phyloP scores from a whole-genome alignment of 2,797 vertebrate genomes.

The Astyanax mexicanus region DNA sequence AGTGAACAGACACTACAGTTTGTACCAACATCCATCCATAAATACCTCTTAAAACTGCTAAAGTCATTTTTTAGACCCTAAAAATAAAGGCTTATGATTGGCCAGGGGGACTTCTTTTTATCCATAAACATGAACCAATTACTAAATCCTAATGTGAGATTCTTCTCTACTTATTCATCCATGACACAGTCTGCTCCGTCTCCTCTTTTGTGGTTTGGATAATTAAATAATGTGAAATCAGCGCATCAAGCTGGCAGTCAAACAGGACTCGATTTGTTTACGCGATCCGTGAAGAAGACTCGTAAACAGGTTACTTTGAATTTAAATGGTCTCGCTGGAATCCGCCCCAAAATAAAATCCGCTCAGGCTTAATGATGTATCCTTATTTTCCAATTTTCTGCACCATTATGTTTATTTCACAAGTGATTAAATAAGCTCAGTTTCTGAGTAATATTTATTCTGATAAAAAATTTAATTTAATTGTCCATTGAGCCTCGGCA shows the following conservation, averaged over 20 bases:
- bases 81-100: background rate
- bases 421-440: conserved; percentile 49
- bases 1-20: background rate
- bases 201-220: conserved; percentile 41
- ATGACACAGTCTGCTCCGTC: conserved; percentile 23
- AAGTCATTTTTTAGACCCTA: background rate
- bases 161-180: conserved; percentile 22
- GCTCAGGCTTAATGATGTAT: conserved; percentile 38
- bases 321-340: conserved; percentile 40
- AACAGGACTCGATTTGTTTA: conserved; percentile 50
- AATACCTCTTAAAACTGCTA: background rate
- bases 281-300: conserved; percentile 34
- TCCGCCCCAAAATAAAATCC: conserved; percentile 15
- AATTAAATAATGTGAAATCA: conserved; percentile 52
- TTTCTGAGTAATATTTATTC: conserved; percentile 36
- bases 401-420: conserved; percentile 53
- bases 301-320: conserved; percentile 33
- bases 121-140: conserved; percentile 37
- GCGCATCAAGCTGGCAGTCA: conserved; percentile 46
- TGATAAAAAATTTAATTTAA: conserved; percentile 43
- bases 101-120: conserved; percentile 8
- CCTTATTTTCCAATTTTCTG: conserved; percentile 51
- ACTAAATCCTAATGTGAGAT: conserved; percentile 20
- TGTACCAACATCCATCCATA: background rate
- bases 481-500: conserved; percentile 12